These are phyloP conservation scores for Ommatoiulus sabulosus DNA, from an alignment of 2,888 invertebrate species.

Conservation along the genomic window DNA sequence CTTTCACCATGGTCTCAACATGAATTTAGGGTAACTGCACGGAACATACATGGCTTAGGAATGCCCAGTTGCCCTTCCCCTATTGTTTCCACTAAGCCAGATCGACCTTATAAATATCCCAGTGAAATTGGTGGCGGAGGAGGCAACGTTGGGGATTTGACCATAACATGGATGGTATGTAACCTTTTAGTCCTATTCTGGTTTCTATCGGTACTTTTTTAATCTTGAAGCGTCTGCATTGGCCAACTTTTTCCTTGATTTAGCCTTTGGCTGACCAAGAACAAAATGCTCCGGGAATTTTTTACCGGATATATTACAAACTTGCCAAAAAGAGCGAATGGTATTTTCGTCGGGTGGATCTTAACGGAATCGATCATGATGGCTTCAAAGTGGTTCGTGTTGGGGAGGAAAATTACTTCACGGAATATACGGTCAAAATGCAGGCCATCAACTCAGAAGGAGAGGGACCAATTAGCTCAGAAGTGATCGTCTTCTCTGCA, in stretches of 20 bases:
- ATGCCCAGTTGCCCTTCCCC: slow-evolving; percentile 86
- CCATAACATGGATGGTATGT: slow-evolving; percentile 83
- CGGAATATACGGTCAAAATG: slow-evolving; percentile 66
- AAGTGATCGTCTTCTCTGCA: slow-evolving; percentile 63
- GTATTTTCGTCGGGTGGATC: slow-evolving; percentile 80
- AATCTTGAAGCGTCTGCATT: background rate
- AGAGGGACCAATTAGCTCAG: slow-evolving; percentile 74
- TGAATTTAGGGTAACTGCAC: slow-evolving; percentile 88
- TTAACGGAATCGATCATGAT: slow-evolving; percentile 80
- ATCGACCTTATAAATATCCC: slow-evolving; percentile 82
- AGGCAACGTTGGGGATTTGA: slow-evolving; percentile 93
- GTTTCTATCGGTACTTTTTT: background rate
- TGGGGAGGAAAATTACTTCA: slow-evolving; percentile 67
- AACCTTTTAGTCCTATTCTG: background rate
- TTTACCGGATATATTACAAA: slow-evolving; percentile 92
- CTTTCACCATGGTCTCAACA: slow-evolving; percentile 91
- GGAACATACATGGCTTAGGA: slow-evolving; percentile 85
- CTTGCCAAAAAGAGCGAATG: slow-evolving; percentile 74
- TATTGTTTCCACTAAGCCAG: slow-evolving; percentile 84
- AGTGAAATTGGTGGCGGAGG: slow-evolving; percentile 90
- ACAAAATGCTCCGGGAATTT: slow-evolving; percentile 89
- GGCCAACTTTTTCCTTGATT: slow-evolving; percentile 21
- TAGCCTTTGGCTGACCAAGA: slow-evolving; percentile 79
- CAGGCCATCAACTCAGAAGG: slow-evolving; percentile 82
- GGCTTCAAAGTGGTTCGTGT: slow-evolving; percentile 79